phyloP scores from a whole-genome alignment of 2,113 vertebrate species.

The Spheniscus mendiculus region DNA sequence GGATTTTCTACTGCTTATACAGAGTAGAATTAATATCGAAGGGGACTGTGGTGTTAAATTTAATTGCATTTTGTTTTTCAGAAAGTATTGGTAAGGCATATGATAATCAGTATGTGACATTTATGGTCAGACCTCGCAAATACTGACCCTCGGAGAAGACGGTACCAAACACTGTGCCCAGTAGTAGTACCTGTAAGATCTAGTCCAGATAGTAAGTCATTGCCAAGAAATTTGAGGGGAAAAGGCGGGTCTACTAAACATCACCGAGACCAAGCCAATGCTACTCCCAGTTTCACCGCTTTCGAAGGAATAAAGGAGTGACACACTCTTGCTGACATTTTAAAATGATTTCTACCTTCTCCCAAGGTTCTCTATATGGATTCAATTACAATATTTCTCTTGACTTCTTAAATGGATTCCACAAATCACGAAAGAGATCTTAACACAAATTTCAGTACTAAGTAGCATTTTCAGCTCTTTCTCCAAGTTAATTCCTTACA shows the following conservation, averaged over 20 bases:
- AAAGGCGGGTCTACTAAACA: not conserved
- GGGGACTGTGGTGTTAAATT: conserved; percentile 33
- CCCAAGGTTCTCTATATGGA: not conserved
- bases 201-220: not conserved
- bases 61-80: not conserved
- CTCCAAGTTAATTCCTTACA: not conserved
- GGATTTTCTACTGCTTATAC: conserved; percentile 45
- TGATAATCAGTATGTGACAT: conserved; percentile 15
- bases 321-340: not conserved
- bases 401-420: not conserved
- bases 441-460: not conserved
- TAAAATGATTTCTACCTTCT: not conserved
- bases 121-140: not conserved
- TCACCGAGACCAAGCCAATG: not conserved
- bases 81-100: conserved; percentile 58
- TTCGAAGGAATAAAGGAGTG: not conserved
- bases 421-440: not conserved
- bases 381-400: not conserved
- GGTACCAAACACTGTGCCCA: not conserved
- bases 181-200: not conserved
- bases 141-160: not conserved
- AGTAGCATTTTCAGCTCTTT: conserved; percentile 33
- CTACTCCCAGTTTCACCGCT: not conserved
- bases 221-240: conserved; percentile 1
- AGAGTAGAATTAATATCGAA: conserved; percentile 19